phyloP scores from a whole-genome alignment of 2,888 invertebrate genomes.

The Trichacis sp. region DNA sequence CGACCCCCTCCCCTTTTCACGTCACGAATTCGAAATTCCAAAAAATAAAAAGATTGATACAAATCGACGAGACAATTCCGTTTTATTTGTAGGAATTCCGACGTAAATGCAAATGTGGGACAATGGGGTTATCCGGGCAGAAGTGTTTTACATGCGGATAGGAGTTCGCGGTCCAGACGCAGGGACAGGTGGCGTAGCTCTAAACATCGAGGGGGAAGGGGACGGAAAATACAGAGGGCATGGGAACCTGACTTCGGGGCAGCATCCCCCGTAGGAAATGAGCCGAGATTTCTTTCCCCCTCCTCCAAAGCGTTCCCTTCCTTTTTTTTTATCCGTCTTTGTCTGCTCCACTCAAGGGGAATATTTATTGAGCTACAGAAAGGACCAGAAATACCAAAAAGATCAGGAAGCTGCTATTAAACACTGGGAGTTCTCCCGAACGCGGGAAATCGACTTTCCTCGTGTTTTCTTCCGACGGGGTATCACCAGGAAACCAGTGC shows the following conservation, averaged over 20 bases:
- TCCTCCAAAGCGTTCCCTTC: conserved; percentile 9
- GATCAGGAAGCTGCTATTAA: neutral
- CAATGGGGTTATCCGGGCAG: conserved; percentile 56
- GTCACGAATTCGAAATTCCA: no score
- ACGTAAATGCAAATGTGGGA: conserved; percentile 47
- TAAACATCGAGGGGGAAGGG: conserved; percentile 38
- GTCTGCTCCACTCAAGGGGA: neutral
- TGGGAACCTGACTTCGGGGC: conserved; percentile 69
- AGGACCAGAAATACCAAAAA: neutral
- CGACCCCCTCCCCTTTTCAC: no score
- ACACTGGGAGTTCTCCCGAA: neutral
- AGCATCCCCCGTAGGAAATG: conserved; percentile 67
- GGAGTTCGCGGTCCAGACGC: conserved; percentile 61
- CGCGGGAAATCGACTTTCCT: conserved; percentile 2
- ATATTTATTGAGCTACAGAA: neutral
- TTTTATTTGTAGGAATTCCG: no score
- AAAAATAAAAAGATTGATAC: no score
- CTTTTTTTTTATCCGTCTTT: conserved; percentile 14
- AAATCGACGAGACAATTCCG: no score
- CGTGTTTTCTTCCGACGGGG: neutral
- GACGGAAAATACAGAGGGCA: conserved; percentile 56
- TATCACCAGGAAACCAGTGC: neutral
- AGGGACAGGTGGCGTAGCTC: conserved; percentile 68
- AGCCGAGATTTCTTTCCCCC: conserved; percentile 39
- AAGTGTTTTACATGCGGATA: conserved; percentile 64